Evolutionary conservation across 2,888 invertebrate species (phyloP).

Genomic region (Drosophila ochracea): DNA sequence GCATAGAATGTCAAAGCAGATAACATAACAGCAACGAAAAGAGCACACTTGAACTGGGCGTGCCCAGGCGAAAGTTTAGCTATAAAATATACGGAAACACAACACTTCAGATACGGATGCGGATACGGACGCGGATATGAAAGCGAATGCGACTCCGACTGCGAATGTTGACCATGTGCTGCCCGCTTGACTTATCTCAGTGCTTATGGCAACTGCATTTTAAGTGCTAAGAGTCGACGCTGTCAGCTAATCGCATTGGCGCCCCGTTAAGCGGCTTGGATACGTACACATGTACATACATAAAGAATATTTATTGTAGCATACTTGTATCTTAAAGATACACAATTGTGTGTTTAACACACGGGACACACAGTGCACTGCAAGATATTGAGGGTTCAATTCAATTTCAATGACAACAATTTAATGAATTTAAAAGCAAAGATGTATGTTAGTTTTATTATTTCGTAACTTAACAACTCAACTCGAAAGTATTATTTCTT

Average conservation of each 20-base stretch:
- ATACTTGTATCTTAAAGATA: slow-evolving; percentile 55
- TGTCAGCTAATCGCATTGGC: slow-evolving; percentile 67
- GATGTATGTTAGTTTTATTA: neutral
- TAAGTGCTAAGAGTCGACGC: slow-evolving; percentile 67
- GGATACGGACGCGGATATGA: slow-evolving; percentile 11
- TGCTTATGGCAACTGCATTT: slow-evolving; percentile 57
- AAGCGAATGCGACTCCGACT: slow-evolving; percentile 12
- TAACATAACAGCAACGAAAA: slow-evolving; percentile 27
- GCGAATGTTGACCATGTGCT: slow-evolving; percentile 34
- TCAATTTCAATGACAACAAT: neutral
- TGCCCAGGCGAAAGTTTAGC: slow-evolving; percentile 55
- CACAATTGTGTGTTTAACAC: slow-evolving; percentile 5
- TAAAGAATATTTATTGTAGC: slow-evolving; percentile 6
- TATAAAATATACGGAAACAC: slow-evolving; percentile 62
- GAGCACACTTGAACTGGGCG: slow-evolving; percentile 36
- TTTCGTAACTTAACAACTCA: neutral
- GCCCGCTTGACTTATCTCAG: slow-evolving; percentile 12
- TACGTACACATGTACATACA: slow-evolving; percentile 16
- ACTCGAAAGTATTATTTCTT: neutral
- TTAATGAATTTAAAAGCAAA: neutral
- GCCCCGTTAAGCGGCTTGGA: slow-evolving; percentile 64
- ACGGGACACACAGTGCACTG: neutral
- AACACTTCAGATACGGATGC: slow-evolving; percentile 56
- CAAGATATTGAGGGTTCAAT: neutral
- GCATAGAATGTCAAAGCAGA: slow-evolving; percentile 61